Evolutionary conservation across 2,888 invertebrate genomes (phyloP), one percentile per base, ranked within the genome.

Genomic region (Mythimna lalbum): DNA sequence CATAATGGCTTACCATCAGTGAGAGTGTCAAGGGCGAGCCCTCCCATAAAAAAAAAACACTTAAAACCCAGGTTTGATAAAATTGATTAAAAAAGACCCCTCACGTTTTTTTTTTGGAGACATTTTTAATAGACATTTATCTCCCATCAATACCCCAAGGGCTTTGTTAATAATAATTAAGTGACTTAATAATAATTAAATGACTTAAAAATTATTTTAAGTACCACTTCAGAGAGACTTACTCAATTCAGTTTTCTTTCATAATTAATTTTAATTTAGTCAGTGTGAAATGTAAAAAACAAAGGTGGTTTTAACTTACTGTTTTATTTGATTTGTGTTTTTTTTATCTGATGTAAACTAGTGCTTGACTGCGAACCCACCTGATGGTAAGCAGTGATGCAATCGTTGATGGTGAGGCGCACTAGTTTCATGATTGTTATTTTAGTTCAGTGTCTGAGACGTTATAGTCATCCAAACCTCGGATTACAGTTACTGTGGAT

Each of bases 11-110:
- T 36, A 36, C 10, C 36, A 10, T 1, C 10, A 10, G 36, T 10
- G 36, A 36, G 1, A 36, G 36, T 36, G 36, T 36, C 36, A 36
- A 36, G 36, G 2, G 10, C 1, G 36, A 36, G 1, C n/a, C n/a
- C n/a, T n/a, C 36, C 2, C 17, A 59, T 19, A 0, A 9, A 23
- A 14, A 57, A 36, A 59, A 63, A n/a, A n/a, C n/a, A n/a, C n/a
- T n/a, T n/a, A n/a, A n/a, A n/a, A n/a, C n/a, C n/a, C n/a, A n/a
- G 21, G 63, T 63, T 19, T 2, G 21, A 63, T 63, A 14, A 66
- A 53, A 67, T 39, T 21, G 36, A 71, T 69, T 69, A 69, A 57
- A 49, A 69, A 72, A 36, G 72, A 57, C 69, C 55, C 31, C 14
- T 12, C 43, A 36, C 12, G 21, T 49, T 57, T 72, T 47, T 19